These are phyloP conservation scores for Platycheirus rosarum DNA, from an alignment of 2,888 invertebrate species.

Conservation along the genomic window DNA sequence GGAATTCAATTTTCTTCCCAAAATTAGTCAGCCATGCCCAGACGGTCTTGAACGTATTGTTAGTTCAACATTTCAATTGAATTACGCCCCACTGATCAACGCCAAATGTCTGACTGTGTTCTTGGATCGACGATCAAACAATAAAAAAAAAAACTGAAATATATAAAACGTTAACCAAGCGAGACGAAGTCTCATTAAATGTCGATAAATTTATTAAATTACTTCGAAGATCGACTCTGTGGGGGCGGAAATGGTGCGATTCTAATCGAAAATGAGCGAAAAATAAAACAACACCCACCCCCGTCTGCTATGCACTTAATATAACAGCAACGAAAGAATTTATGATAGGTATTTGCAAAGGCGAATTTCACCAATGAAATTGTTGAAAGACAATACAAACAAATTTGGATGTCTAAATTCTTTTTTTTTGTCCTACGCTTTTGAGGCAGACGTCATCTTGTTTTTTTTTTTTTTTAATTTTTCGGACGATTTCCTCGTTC, in stretches of 20 bases:
- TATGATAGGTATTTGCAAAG: slow-evolving; percentile 26
- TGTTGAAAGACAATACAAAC: no score
- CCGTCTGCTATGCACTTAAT: slow-evolving; percentile 32
- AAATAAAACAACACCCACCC: slow-evolving; percentile 42
- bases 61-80: slow-evolving; percentile 26
- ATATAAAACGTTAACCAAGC: slow-evolving; percentile 28
- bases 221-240: slow-evolving; percentile 45
- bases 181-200: slow-evolving; percentile 64
- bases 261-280: slow-evolving; percentile 29
- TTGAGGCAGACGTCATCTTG: no score
- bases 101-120: slow-evolving; percentile 8
- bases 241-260: slow-evolving; percentile 58
- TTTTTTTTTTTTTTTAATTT: no score
- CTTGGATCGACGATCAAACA: slow-evolving; percentile 21
- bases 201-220: slow-evolving; percentile 71
- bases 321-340: slow-evolving; percentile 38
- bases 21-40: slow-evolving; percentile 65
- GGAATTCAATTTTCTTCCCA: slow-evolving; percentile 59
- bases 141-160: background rate
- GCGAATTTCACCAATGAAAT: slow-evolving; percentile 5
- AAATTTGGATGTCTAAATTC: no score
- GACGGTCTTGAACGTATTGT: slow-evolving; percentile 38
- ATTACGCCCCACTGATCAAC: slow-evolving; percentile 19
- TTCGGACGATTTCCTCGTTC: no score
- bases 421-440: no score